These are phyloP conservation scores for Ciconia nigra DNA, from an alignment of 2,797 vertebrate species.

Conservation along the genomic window DNA sequence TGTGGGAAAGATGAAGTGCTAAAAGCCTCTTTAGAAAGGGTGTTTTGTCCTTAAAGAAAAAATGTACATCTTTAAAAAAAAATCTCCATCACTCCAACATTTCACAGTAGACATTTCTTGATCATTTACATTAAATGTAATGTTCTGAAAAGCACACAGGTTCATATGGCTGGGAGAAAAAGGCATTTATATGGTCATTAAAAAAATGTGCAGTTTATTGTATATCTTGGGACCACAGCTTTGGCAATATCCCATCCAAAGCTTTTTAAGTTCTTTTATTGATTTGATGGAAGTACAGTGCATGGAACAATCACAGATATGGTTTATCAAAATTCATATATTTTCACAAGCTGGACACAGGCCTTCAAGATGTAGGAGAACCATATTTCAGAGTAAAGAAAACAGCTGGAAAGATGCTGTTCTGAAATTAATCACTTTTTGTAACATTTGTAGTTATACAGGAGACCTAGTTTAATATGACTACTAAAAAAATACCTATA, in stretches of 20 bases:
- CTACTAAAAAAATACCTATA: background rate
- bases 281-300: background rate
- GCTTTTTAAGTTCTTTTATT: background rate
- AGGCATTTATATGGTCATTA: background rate
- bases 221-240: background rate
- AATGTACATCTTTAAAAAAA: background rate
- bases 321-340: background rate
- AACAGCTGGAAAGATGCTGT: background rate
- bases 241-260: background rate
- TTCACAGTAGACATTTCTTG: background rate
- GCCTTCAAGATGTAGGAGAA: background rate
- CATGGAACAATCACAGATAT: background rate
- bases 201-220: background rate
- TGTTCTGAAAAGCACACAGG: background rate
- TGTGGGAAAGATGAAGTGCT: conserved; percentile 8
- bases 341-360: background rate
- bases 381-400: background rate
- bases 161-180: background rate
- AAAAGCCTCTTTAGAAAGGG: conserved; percentile 51
- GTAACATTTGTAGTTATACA: background rate
- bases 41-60: background rate
- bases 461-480: background rate
- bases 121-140: conserved; percentile 6
- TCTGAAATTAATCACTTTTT: background rate
- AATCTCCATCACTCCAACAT: background rate